phyloP scores from a whole-genome alignment of 2,888 invertebrate species.

The Tenthredo distinguenda region DNA sequence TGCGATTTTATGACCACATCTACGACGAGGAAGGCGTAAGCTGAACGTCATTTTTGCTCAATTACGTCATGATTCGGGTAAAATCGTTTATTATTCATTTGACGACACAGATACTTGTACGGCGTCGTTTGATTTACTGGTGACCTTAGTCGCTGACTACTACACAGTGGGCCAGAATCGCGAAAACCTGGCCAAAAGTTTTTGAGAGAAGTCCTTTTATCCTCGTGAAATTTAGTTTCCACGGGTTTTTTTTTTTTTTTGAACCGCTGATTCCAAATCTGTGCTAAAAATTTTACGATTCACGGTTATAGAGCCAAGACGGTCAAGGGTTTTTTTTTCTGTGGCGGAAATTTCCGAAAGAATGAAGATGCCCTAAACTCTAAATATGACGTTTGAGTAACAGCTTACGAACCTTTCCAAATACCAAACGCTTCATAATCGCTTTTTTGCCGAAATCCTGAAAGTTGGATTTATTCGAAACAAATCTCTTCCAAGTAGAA shows the following conservation, averaged over 20 bases:
- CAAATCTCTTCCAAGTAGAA: not conserved
- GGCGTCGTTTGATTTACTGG: not conserved
- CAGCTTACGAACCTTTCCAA: not conserved
- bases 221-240: not conserved
- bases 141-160: not conserved
- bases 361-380: not conserved
- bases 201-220: not conserved
- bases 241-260: not conserved
- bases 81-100: conserved; percentile 43
- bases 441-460: not conserved
- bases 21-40: conserved; percentile 5
- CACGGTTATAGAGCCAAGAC: not conserved
- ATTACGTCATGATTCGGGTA: conserved; percentile 43
- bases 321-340: not conserved
- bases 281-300: not conserved
- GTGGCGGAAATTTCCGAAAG: not conserved
- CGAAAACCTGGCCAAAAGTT: not conserved
- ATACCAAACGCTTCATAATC: not conserved
- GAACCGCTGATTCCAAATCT: not conserved
- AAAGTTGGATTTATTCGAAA: not conserved
- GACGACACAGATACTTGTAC: conserved; percentile 20
- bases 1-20: not conserved
- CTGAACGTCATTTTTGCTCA: conserved; percentile 16
- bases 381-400: not conserved
- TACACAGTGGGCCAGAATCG: not conserved